Percentiles rank a stretch among this genome's conserved stretches.
Conservation (phyloP, 2,113 vertebrate genomes). For the Pygoscelis adeliae region DNA sequence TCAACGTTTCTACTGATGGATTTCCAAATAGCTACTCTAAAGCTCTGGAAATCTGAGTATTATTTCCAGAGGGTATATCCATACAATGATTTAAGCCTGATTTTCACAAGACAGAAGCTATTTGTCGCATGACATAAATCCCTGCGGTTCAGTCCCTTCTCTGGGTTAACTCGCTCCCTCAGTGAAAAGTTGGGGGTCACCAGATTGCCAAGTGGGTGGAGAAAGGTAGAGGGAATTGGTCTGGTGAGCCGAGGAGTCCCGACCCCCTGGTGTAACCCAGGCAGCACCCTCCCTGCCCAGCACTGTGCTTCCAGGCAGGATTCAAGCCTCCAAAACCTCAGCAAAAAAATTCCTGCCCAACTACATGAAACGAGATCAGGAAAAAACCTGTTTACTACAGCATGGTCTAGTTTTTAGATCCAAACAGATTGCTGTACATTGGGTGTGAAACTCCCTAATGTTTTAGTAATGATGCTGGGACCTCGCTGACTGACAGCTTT, state of each 20-base stretch:
- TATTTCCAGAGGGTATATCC: background rate
- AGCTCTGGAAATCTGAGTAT: background rate
- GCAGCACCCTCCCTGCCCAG: background rate
- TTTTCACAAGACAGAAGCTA: background rate
- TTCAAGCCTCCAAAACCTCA: background rate
- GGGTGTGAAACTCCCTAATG: conserved; percentile 39
- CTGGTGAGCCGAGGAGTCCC: background rate
- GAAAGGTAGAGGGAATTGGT: background rate
- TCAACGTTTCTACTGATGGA: background rate
- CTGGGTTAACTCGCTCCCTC: background rate
- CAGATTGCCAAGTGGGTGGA: background rate
- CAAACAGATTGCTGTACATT: conserved; percentile 46
- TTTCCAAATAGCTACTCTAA: background rate
- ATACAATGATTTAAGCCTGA: background rate
- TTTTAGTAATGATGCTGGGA: conserved; percentile 44
- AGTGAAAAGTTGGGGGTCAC: background rate
- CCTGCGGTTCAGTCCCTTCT: background rate
- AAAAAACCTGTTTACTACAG: background rate
- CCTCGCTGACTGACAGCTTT: conserved; percentile 35
- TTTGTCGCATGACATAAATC: background rate
- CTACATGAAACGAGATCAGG: background rate
- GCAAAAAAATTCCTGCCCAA: conserved; percentile 23
- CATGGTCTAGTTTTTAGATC: conserved; percentile 8
- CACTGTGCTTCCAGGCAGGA: background rate
- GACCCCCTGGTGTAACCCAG: background rate